Evolutionary conservation across 2,888 invertebrate genomes (phyloP), one percentile per base, ranked within the genome.

Genomic region (Adelognathus sp.): DNA sequence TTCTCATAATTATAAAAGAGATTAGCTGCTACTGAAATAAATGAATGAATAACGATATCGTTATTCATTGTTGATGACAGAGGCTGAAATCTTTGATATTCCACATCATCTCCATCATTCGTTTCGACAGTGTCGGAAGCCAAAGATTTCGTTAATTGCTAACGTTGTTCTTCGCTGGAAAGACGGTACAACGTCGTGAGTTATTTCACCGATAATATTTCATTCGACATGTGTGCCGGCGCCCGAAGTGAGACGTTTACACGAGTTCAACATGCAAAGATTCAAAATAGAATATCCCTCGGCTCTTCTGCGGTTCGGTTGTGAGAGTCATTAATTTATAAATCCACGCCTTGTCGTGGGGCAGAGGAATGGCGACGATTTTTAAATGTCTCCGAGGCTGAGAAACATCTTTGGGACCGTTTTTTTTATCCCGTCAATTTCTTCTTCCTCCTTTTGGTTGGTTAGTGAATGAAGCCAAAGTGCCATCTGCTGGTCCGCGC

Each of bases 281-380:
- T 46, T 69, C 21, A 69, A 69, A 69, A 69, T 69, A 69, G 69
- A 69, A 18, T 33, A 24, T 24, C 24, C 29, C 11, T 14, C 24
- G 6, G 66, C 27, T 44, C 18, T 39, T 18, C 31, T 21, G 24
- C 29, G 6, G 29, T 14, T 5, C n/a, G 56, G 58, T 44, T 33
- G 44, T 9, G 31, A 27, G 56, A 21, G 52, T 41, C 69, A 58
- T 69, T 69, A 69, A 56, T 69, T 69, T 56, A 31, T 18, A 44
- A 69, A 69, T 69, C 56, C 27, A 54, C 67, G 67, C 67, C 67
- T n/a, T 56, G 67, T 29, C 67, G 5, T 39, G 36, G 16, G 0
- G 36, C 39, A 39, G 24, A 52, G 21, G 11, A 50, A 21, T 6
- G n/a, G 50, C 14, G 27, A 36, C 66, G 66, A 66, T 66, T 52